These are phyloP conservation scores for Dicaeum eximium DNA, from an alignment of 2,113 vertebrate species.

Conservation along the genomic window DNA sequence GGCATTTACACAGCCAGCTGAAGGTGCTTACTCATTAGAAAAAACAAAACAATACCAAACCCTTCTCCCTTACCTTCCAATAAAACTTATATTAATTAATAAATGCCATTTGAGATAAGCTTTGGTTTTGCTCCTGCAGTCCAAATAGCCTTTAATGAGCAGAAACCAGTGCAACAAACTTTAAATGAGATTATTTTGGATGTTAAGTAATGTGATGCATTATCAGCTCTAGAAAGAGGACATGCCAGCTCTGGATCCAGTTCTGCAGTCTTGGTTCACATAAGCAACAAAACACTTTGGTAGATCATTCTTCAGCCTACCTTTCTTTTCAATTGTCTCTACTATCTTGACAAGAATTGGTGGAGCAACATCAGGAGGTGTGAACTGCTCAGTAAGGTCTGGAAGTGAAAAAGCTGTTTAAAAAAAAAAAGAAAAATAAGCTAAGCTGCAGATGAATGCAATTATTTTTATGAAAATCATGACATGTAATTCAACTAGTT, in stretches of 20 bases:
- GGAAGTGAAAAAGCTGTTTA: conserved; percentile 77
- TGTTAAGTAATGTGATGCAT: not conserved
- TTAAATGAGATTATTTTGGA: not conserved
- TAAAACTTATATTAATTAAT: not conserved
- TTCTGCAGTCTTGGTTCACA: not conserved
- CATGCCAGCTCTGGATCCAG: not conserved
- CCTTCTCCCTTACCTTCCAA: not conserved
- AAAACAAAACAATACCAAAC: not conserved
- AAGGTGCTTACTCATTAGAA: not conserved
- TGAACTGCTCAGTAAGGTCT: conserved; percentile 91
- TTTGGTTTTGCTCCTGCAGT: not conserved
- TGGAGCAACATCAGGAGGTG: conserved; percentile 83
- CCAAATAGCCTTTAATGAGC: not conserved
- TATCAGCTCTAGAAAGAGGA: not conserved
- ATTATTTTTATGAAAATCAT: not conserved
- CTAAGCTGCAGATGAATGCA: not conserved
- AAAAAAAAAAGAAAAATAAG: not conserved
- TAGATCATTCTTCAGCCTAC: conserved; percentile 58
- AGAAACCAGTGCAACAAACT: not conserved
- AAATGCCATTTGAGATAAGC: not conserved
- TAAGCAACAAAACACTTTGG: not conserved
- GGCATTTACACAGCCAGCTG: not conserved
- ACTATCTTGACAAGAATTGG: conserved; percentile 83
- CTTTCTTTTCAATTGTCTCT: conserved; percentile 93
- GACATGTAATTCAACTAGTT: not conserved